These are phyloP conservation scores for Tetragnatha versicolor DNA, from an alignment of 1,140 invertebrate genomes.

Conservation along the genomic window DNA sequence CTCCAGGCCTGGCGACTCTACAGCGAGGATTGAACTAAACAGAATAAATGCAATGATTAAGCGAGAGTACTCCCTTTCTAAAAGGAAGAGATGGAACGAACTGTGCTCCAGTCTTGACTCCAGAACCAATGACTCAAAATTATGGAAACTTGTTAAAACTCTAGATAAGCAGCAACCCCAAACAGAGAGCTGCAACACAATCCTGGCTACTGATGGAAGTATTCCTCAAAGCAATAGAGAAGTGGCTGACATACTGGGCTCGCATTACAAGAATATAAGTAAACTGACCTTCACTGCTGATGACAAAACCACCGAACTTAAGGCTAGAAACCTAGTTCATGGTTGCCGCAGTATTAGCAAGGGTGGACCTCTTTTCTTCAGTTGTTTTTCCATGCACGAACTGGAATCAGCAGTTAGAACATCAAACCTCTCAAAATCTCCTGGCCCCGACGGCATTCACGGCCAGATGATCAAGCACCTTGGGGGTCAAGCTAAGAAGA, in stretches of 20 bases:
- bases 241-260: not conserved
- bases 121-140: not conserved
- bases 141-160: constrained; percentile 12
- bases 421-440: not conserved
- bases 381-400: not conserved
- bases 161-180: constrained; percentile 3
- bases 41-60: constrained; percentile 9
- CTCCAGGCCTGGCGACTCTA: not conserved
- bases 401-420: not conserved
- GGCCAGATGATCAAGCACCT: not conserved
- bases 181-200: not conserved
- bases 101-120: not conserved
- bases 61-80: not conserved
- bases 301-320: not conserved
- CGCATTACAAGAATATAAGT: constrained; percentile 6
- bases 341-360: not conserved
- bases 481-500: not conserved
- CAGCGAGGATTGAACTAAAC: not conserved
- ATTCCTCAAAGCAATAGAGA: not conserved
- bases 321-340: not conserved
- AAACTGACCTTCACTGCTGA: not conserved
- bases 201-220: not conserved
- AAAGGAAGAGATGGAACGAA: not conserved
- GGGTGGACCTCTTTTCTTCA: not conserved
- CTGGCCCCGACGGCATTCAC: not conserved